These are phyloP conservation scores for Butorides virescens DNA, from an alignment of 2,113 vertebrate genomes.

Conservation along the genomic window DNA sequence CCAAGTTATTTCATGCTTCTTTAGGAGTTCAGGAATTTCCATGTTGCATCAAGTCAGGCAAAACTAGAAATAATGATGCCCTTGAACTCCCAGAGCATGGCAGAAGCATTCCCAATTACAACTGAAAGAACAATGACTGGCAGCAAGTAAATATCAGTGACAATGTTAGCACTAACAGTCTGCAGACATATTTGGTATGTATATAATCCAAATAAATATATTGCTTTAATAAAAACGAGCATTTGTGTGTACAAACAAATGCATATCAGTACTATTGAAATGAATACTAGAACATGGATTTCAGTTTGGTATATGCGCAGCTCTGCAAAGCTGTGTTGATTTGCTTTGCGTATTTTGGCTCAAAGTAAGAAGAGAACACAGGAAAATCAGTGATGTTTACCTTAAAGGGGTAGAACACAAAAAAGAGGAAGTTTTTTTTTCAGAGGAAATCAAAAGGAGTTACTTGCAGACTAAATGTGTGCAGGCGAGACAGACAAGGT, in stretches of 20 bases:
- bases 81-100: not conserved
- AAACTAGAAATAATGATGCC: not conserved
- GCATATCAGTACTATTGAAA: rapidly evolving
- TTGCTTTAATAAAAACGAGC: not conserved
- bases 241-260: not conserved
- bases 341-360: rapidly evolving
- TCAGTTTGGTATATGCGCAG: rapidly evolving
- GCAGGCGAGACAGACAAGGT: not conserved
- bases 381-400: not conserved
- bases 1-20: rapidly evolving
- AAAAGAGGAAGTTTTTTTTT: not conserved
- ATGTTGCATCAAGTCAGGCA: not conserved
- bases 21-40: not conserved
- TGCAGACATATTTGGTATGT: rapidly evolving
- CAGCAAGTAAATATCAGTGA: not conserved
- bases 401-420: not conserved
- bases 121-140: not conserved
- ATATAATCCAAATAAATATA: not conserved
- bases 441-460: not conserved
- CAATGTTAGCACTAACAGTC: not conserved
- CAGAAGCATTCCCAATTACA: not conserved
- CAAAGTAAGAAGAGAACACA: not conserved
- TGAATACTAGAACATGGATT: not conserved
- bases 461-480: not conserved
- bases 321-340: not conserved